A percentile compares a stretch with the other conserved stretches of the same genome.
Evolutionary conservation across 2,113 vertebrate genomes (phyloP).

Genomic region (Corydoras maculifer): DNA sequence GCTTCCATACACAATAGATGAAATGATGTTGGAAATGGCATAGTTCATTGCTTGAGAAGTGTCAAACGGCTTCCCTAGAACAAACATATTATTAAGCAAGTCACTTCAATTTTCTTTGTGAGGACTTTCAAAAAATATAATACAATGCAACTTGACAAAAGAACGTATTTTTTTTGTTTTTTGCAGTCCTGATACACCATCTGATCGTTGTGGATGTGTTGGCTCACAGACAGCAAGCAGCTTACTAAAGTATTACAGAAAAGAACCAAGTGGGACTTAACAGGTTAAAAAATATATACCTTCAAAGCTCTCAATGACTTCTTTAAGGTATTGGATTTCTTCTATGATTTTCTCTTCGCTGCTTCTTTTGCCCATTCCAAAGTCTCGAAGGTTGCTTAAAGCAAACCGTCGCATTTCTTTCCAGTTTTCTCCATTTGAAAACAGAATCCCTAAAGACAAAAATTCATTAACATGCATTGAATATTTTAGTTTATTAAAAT

Average conservation of each 20-base stretch:
- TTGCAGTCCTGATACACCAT: no score
- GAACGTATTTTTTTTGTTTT: no score
- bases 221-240: no score
- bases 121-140: background rate
- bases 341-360: constrained; percentile 56
- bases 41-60: constrained; percentile 44
- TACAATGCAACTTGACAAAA: background rate
- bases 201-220: no score
- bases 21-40: constrained; percentile 64
- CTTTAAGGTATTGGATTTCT: constrained; percentile 50
- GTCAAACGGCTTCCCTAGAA: constrained; percentile 57
- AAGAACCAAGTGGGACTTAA: no score
- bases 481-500: no score
- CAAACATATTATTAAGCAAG: background rate
- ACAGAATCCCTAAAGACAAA: constrained; percentile 49
- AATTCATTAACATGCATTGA: background rate
- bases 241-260: no score
- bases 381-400: constrained; percentile 52
- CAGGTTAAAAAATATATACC: constrained; percentile 39
- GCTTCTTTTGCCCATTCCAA: constrained; percentile 59
- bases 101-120: no score
- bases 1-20: constrained; percentile 59
- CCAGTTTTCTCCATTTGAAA: constrained; percentile 56
- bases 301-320: constrained; percentile 48
- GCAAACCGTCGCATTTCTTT: constrained; percentile 60